Conservation (phyloP, 2,113 vertebrate species). For the Carollia perspicillata region DNA sequence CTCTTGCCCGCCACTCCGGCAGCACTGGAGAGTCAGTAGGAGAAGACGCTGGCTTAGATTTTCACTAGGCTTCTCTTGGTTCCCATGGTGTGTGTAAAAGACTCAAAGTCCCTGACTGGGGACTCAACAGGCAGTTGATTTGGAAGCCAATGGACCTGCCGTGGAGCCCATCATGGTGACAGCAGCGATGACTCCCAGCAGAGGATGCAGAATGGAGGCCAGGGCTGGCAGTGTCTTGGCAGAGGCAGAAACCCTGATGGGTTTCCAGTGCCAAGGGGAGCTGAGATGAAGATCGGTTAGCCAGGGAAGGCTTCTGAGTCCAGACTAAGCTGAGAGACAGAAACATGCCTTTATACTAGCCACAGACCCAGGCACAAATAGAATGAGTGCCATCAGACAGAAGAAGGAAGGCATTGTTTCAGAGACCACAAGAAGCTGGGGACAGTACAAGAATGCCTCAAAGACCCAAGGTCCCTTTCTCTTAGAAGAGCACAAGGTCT, state of each 20-base stretch:
- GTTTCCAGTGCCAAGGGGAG: neutral
- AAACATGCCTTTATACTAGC: neutral
- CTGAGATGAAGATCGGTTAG: neutral
- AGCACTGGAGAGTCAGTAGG: neutral
- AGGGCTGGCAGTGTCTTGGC: neutral
- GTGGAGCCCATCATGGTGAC: neutral
- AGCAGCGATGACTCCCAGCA: neutral
- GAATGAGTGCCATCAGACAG: neutral
- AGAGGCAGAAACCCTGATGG: neutral
- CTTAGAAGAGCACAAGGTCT: neutral
- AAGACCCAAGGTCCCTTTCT: neutral
- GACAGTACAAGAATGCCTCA: neutral
- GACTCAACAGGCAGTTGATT: neutral
- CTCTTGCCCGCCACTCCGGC: neutral
- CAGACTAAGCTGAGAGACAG: neutral
- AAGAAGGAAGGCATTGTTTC: neutral
- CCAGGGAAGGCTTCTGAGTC: neutral
- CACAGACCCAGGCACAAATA: neutral
- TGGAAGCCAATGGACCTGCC: neutral
- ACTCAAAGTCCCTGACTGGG: neutral
- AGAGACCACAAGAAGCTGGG: neutral
- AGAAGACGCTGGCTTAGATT: neutral
- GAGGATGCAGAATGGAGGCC: neutral
- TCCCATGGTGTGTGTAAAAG: neutral
- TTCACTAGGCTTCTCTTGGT: neutral